Base-by-base conservation (phyloP, 92 coral and sea anemone genomes). In the Pocillopora meandrina region DNA sequence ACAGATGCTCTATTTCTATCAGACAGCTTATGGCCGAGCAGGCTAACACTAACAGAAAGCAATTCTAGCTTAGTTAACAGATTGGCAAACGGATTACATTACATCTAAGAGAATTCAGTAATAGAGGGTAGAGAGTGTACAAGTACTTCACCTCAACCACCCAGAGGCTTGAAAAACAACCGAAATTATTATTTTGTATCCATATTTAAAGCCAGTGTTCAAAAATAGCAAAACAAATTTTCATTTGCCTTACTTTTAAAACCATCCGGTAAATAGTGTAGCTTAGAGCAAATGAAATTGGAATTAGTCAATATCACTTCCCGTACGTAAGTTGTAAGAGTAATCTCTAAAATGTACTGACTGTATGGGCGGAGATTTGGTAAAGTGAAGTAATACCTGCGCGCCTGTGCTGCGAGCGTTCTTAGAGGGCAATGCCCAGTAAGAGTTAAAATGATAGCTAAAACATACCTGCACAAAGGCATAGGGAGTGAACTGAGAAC, bases 291-390 rank as follows among this genome's bases (percentile, higher is more conserved):
- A 19, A 69, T 49, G 49, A 42, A 42, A 9, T 12, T 33, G 73
- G 52, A 35, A 69, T 69, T 31, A 69, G 36, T 0, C 21, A 19
- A 78, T 64, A 78, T 78, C 7, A 13, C 23, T 35, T 65, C 52
- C 66, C 10, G 35, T 65, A 47, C 72, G 61, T 13, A 36, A 34
- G 31, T 63, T 57, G 21, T 14, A 69, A 70, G 85, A 58, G 63
- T 56, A 69, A 16, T 68, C 85, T 69, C 33, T 57, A 15, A 20
- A 26, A n/a, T 42, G 59, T 59, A 59, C 82, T 47, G 74, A 23
- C 72, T 60, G 36, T 81, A 81, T 58, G 57, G 56, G 52, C 56
- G 9, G 35, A 68, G 62, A 65, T 42, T 49, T 56, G 33, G 18
- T 26, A 12, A 11, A 26, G 56, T 34, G 56, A 42, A 36, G 56